phyloP scores from a whole-genome alignment of 2,797 vertebrate genomes.

The Eulemur mongoz region DNA sequence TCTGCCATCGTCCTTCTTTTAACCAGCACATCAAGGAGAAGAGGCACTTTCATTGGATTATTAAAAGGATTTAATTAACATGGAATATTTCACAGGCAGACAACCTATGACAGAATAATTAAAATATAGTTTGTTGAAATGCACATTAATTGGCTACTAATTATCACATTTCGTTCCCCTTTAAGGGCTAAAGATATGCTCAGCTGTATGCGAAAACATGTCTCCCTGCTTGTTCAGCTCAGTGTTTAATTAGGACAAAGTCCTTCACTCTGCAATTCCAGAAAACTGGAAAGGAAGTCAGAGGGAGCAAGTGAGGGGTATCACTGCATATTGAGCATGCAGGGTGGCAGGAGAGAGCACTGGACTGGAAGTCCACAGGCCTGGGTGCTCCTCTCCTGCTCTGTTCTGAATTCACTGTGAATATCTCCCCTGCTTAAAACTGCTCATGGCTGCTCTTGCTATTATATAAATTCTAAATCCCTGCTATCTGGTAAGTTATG shows the following conservation, averaged over 20 bases:
- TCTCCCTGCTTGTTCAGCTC: conserved; percentile 57
- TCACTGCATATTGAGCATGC: too few relatives aligned
- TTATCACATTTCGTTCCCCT: conserved; percentile 76
- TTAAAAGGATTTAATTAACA: conserved; percentile 81
- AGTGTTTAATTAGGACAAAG: conserved; percentile 73
- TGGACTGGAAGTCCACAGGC: not conserved
- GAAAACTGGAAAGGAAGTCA: conserved; percentile 3
- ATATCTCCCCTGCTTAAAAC: not conserved
- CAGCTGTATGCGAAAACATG: conserved; percentile 61
- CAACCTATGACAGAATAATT: conserved; percentile 83
- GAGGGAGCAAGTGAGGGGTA: not conserved
- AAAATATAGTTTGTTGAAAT: conserved; percentile 82
- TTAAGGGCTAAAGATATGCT: conserved; percentile 78
- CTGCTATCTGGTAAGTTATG: not conserved
- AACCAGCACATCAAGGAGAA: conserved; percentile 67
- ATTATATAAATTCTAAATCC: not conserved
- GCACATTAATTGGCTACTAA: conserved; percentile 79
- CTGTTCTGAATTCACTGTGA: not conserved
- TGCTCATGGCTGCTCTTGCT: not conserved
- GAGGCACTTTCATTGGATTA: conserved; percentile 37
- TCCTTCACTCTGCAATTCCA: conserved; percentile 4
- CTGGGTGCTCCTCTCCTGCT: not conserved
- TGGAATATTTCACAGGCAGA: conserved; percentile 77
- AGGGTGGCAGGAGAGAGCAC: not conserved
- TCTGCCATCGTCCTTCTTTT: conserved; percentile 48